Base-by-base conservation (phyloP, 2,888 invertebrate genomes). In the Stenoptilia bipunctidactyla region DNA sequence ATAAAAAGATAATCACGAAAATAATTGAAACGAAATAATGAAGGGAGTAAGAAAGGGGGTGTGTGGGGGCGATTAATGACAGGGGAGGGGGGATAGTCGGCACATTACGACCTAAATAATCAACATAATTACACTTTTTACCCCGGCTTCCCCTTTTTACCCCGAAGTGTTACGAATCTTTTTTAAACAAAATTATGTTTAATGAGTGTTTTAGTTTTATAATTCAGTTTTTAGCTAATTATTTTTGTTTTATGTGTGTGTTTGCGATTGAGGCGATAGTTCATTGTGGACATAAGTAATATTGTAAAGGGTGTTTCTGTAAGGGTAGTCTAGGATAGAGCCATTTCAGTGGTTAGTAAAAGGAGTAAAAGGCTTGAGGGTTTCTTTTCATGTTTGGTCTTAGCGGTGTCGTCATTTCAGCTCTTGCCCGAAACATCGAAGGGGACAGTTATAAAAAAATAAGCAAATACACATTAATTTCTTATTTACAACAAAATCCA, bases 21-120 rank as follows among this genome's bases (percentile, higher is more conserved):
- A 83, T 83, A 83, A 82, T 82, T 82, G 80, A 83, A 83, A 80
- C 80, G 82, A 82, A 83, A 83, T 82, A 80, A 80, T 82, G 77
- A 77, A 79, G 71, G 73, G 65, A 57, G 63, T 52, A 56, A 60
- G 58, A 49, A 47, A 53, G 54, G 58, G 55, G 53, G 54, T 52
- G 46, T 51, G 46, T 52, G 64, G 65, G 64, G 68, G 66, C 71
- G 71, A 79, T 76, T 79, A 80, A 79, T 79, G 77, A 71, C 63
- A 60, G 58, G 55, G 53, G 46, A n/a, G n/a, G 61, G 56, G 62
- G 76, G 76, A 77, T 74, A 79, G 82, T 80, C 70, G 61, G 66
- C 66, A 68, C 77, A 82, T 83, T 82, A 82, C 72, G 77, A 75
- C 72, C 79, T 73, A 82, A 80, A 83, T 83, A 80, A 82, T 82